These are phyloP conservation scores for Scalopus aquaticus DNA, from an alignment of 2,113 vertebrate species.

Conservation along the genomic window DNA sequence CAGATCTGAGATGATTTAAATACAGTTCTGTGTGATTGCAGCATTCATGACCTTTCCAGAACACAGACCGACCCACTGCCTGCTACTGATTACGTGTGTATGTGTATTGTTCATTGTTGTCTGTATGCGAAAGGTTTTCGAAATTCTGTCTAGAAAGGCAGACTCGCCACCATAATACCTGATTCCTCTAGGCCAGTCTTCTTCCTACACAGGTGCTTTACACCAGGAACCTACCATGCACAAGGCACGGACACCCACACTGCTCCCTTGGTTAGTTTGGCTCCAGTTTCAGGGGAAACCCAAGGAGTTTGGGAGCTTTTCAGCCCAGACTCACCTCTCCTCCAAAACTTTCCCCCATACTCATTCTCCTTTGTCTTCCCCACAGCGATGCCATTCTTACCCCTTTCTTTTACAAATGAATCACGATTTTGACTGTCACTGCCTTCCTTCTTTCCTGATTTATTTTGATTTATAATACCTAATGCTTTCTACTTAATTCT, in stretches of 20 bases:
- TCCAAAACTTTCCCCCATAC: slow-evolving; percentile 38
- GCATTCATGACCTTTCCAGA: no score
- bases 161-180: background rate
- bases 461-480: background rate
- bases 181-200: background rate
- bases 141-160: background rate
- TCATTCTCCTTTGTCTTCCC: background rate
- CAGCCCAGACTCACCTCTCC: background rate
- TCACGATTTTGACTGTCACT: background rate
- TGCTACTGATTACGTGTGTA: background rate
- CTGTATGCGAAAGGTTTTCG: background rate
- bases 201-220: background rate
- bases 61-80: background rate
- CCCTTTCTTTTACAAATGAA: slow-evolving; percentile 3
- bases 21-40: background rate
- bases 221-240: background rate
- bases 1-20: background rate
- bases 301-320: background rate
- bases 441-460: background rate
- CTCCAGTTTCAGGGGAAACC: background rate
- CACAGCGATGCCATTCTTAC: background rate
- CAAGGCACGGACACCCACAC: background rate
- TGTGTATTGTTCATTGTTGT: background rate
- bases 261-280: slow-evolving; percentile 36
- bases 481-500: background rate